These are phyloP conservation scores for Chelonia mydas DNA, from an alignment of 2,797 vertebrate species.

Conservation along the genomic window DNA sequence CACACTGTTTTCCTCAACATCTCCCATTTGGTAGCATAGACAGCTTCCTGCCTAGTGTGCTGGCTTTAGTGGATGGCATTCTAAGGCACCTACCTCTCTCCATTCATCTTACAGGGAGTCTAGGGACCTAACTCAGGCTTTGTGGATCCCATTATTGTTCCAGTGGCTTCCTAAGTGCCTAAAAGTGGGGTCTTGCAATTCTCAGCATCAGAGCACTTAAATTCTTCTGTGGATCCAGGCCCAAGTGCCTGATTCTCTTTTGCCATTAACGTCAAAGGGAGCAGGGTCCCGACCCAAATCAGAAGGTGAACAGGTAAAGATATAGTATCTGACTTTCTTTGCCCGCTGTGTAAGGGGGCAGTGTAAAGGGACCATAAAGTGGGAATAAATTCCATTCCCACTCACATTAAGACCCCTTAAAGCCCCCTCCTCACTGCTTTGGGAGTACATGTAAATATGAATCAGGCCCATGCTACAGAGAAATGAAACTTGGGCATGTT, in stretches of 20 bases:
- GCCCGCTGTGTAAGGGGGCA: background rate
- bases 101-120: background rate
- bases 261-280: background rate
- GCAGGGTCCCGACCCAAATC: background rate
- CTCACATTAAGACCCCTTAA: background rate
- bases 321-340: background rate
- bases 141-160: background rate
- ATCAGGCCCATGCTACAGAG: background rate
- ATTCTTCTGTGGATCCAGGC: background rate
- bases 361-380: background rate
- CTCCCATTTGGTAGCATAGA: background rate
- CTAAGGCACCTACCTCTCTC: background rate
- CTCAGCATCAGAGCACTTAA: background rate
- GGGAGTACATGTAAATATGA: background rate
- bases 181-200: background rate
- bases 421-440: no score
- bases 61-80: background rate
- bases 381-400: background rate
- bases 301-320: background rate
- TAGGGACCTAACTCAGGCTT: background rate
- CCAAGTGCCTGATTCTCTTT: background rate
- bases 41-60: background rate
- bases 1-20: background rate
- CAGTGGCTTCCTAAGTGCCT: background rate
- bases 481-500: background rate